Conservation (phyloP, 2,888 invertebrate species). For the Trissolcus brochymenae region DNA sequence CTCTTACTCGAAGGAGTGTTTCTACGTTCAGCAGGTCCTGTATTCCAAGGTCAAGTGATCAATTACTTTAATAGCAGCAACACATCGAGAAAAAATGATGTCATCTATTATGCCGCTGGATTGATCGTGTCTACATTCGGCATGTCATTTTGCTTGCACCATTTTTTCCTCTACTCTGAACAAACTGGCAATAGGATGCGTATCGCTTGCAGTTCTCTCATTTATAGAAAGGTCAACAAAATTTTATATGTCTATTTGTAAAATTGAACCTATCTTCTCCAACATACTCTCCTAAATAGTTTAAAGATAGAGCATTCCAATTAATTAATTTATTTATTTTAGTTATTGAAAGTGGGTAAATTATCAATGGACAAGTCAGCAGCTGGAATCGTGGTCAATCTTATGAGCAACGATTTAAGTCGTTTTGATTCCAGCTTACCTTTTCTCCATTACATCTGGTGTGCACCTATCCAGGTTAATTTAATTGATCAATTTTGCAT, state of each 20-base stretch:
- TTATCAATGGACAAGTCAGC: conserved; percentile 84
- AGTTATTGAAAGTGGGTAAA: conserved; percentile 86
- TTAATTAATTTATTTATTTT: conserved; percentile 49
- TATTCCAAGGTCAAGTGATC: conserved; percentile 14
- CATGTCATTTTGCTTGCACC: conserved; percentile 8
- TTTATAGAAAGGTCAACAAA: conserved; percentile 7
- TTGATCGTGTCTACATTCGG: conserved; percentile 4
- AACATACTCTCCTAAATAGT: too few relatives aligned
- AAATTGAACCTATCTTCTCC: too few relatives aligned
- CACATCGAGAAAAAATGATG: neutral
- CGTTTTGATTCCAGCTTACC: conserved; percentile 91
- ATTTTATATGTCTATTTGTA: too few relatives aligned
- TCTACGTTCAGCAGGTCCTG: conserved; percentile 13
- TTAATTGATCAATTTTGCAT: neutral
- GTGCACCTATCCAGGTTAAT: conserved; percentile 84
- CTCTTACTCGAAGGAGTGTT: conserved; percentile 16
- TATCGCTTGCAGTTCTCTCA: conserved; percentile 18
- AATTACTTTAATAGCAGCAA: conserved; percentile 9
- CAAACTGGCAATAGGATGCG: conserved; percentile 13
- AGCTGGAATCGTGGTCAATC: conserved; percentile 93
- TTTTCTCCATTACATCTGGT: conserved; percentile 92
- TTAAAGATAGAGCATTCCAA: too few relatives aligned
- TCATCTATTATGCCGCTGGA: neutral
- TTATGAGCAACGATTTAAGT: conserved; percentile 95
- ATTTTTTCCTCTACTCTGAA: conserved; percentile 3